Conservation (phyloP, 92 coral and sea anemone genomes). For the Zoanthus gigantus region DNA sequence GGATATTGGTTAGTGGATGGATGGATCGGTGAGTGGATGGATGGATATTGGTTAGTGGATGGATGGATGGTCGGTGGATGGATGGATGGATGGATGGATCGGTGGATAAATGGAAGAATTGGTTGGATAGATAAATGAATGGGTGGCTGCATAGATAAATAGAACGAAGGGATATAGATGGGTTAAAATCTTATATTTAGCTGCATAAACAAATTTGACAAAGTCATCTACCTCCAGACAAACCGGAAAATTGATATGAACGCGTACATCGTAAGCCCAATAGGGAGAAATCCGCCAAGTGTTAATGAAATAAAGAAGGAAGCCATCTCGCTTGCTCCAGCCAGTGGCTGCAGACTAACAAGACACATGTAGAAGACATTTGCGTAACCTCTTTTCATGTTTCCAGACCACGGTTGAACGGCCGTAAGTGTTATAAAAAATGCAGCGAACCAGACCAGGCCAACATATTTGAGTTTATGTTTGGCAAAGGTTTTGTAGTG, state of each 20-base stretch:
- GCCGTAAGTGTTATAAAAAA: background rate
- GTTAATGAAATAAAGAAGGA: background rate
- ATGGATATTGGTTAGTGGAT: too few relatives aligned
- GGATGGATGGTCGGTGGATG: too few relatives aligned
- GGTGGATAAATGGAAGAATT: too few relatives aligned
- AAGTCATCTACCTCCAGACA: slow-evolving; percentile 16
- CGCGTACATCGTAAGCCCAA: slow-evolving; percentile 6
- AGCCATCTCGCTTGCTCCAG: slow-evolving; percentile 5
- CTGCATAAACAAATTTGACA: too few relatives aligned
- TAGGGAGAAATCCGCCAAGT: slow-evolving; percentile 24
- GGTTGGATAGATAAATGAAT: too few relatives aligned
- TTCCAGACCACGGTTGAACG: slow-evolving; percentile 20
- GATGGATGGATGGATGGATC: too few relatives aligned
- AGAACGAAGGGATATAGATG: too few relatives aligned
- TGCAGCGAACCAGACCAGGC: background rate
- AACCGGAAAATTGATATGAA: slow-evolving; percentile 32
- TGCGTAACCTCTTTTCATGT: slow-evolving; percentile 2
- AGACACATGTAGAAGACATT: background rate
- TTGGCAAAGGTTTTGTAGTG: background rate
- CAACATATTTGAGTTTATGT: background rate
- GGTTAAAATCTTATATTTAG: too few relatives aligned
- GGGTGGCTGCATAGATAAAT: too few relatives aligned
- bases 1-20: too few relatives aligned
- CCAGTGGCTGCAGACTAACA: background rate
- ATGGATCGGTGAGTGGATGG: too few relatives aligned